phyloP scores from a whole-genome alignment of 2,888 invertebrate genomes.

The Mimumesa dahlbomi region DNA sequence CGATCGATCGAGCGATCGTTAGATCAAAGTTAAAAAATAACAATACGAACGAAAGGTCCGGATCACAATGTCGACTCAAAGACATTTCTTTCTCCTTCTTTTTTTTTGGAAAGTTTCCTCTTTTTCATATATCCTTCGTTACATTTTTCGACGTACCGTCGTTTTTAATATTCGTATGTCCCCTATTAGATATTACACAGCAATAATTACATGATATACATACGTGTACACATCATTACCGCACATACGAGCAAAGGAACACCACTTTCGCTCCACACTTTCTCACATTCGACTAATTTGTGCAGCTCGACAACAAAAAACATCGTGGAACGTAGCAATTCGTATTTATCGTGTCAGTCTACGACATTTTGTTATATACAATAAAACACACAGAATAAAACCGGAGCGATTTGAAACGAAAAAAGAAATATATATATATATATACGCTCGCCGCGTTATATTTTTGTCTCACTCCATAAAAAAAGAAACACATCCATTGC shows the following conservation, averaged over 20 bases:
- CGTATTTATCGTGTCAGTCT: slow-evolving; percentile 2
- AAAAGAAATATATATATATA: too few relatives aligned
- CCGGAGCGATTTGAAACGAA: slow-evolving; percentile 8
- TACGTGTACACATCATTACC: slow-evolving; percentile 22
- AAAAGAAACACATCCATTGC: too few relatives aligned
- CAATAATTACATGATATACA: slow-evolving; percentile 30
- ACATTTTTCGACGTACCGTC: not conserved
- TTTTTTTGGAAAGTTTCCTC: not conserved
- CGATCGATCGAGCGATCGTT: slow-evolving; percentile 37
- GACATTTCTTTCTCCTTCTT: not conserved
- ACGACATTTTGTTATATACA: slow-evolving; percentile 6
- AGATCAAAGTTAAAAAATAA: slow-evolving; percentile 21
- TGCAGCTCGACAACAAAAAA: slow-evolving; percentile 36
- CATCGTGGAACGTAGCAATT: slow-evolving; percentile 13
- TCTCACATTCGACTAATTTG: slow-evolving; percentile 33
- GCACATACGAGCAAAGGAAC: slow-evolving; percentile 36
- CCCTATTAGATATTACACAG: slow-evolving; percentile 31
- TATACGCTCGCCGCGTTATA: too few relatives aligned
- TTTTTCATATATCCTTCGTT: too few relatives aligned
- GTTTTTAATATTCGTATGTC: not conserved
- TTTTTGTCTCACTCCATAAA: too few relatives aligned
- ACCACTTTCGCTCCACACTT: slow-evolving; percentile 5
- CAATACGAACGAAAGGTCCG: slow-evolving; percentile 29
- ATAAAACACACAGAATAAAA: slow-evolving; percentile 22
- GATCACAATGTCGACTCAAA: slow-evolving; percentile 29